A percentile compares a stretch with the other conserved stretches of the same genome.
Conservation (phyloP, 2,888 invertebrate genomes). For the Spilosoma lubricipeda region DNA sequence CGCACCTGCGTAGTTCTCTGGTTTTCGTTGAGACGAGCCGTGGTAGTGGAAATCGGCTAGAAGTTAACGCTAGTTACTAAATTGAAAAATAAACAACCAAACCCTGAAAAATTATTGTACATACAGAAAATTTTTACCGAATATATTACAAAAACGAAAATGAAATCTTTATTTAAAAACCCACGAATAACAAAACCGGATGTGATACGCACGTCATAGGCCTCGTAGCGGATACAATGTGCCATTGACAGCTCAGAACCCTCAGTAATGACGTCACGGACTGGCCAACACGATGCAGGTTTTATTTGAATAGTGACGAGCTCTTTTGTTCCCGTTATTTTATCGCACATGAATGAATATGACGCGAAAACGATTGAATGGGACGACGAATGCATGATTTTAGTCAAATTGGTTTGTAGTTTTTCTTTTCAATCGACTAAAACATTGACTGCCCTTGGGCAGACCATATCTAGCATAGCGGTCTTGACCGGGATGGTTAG, state of each 20-base stretch:
- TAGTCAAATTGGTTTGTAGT: neutral
- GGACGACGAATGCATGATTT: neutral
- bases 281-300: neutral
- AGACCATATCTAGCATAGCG: no score
- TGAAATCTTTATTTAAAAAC: neutral
- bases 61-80: no score
- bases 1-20: no score
- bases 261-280: constrained; percentile 16
- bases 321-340: constrained; percentile 6
- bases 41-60: no score
- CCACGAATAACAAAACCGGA: constrained; percentile 4
- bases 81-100: no score
- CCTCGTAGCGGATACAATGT: constrained; percentile 16
- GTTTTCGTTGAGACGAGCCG: no score
- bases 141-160: neutral
- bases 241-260: constrained; percentile 18
- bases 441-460: no score
- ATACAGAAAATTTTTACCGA: neutral
- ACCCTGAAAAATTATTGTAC: neutral
- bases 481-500: no score
- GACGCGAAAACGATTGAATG: neutral
- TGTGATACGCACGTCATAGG: constrained; percentile 18
- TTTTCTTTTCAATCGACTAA: neutral
- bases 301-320: constrained; percentile 9
- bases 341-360: neutral